Percentiles rank a stretch among this genome's conserved stretches.
phyloP scores from a whole-genome alignment of 2,113 vertebrate genomes.

The Pangasianodon gigas region DNA sequence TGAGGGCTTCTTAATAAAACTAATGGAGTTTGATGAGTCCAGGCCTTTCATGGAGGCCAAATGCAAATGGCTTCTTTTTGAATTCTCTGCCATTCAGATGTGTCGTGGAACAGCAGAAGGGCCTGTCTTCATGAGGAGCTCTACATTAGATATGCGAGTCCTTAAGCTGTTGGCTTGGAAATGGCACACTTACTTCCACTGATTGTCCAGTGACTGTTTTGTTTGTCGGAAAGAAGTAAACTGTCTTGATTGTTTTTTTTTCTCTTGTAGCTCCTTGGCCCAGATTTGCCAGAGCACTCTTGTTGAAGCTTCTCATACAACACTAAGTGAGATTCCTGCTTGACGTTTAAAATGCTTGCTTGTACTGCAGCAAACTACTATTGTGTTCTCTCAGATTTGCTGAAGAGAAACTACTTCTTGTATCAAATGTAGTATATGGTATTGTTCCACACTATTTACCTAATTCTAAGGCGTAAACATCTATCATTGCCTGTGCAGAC shows the following conservation, averaged over 20 bases:
- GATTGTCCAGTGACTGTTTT: constrained; percentile 25
- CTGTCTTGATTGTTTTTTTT: background rate
- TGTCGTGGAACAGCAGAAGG: background rate
- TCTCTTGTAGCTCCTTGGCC: constrained; percentile 1
- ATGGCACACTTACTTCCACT: background rate
- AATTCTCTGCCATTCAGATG: constrained; percentile 25
- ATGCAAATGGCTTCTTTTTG: constrained; percentile 12
- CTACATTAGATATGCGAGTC: background rate
- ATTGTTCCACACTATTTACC: background rate
- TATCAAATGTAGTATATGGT: background rate
- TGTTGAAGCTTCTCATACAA: background rate
- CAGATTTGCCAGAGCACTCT: constrained; percentile 1
- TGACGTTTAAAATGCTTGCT: constrained; percentile 2
- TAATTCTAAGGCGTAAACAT: background rate
- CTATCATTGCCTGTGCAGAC: background rate
- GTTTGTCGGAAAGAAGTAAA: background rate
- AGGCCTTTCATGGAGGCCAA: constrained; percentile 16
- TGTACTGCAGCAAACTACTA: background rate
- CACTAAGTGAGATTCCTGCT: background rate
- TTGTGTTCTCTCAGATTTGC: background rate
- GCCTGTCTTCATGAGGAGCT: background rate
- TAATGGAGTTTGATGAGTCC: constrained; percentile 57
- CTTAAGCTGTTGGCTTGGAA: background rate
- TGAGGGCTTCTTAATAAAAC: constrained; percentile 22
- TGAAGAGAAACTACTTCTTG: background rate